A percentile compares a stretch with the other conserved stretches of the same genome.
Evolutionary conservation across 2,113 vertebrate species (phyloP).

Genomic region (Anguilla rostrata): DNA sequence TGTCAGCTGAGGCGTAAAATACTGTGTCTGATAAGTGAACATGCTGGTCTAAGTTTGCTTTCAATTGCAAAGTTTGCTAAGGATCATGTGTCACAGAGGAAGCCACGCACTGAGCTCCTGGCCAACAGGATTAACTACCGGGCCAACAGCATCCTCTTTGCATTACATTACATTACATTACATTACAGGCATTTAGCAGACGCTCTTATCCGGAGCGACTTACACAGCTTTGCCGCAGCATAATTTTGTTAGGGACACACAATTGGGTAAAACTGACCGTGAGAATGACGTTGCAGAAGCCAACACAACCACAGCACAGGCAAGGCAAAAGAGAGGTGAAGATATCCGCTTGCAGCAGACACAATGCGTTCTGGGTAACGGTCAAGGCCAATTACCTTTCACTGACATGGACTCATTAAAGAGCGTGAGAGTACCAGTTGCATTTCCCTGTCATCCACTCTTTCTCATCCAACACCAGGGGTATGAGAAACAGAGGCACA

Average conservation of each 20-base stretch:
- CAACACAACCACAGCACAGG: not conserved
- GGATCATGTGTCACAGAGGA: not conserved
- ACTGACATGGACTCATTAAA: not conserved
- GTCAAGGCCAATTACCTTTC: not conserved
- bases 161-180: too few species aligned
- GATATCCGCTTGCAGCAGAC: too few species aligned
- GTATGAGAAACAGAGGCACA: not conserved
- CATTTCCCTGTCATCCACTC: not conserved
- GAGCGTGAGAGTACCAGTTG: not conserved
- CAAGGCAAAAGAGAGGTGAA: not conserved
- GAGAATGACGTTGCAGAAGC: too few species aligned
- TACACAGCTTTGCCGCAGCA: too few species aligned
- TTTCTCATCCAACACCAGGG: not conserved
- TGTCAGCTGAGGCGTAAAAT: not conserved
- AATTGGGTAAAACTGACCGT: too few species aligned
- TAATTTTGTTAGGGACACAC: too few species aligned
- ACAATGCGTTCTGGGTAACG: not conserved
- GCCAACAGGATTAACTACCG: not conserved
- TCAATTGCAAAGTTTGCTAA: not conserved
- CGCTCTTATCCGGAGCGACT: too few species aligned
- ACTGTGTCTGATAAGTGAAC: not conserved
- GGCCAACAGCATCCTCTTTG: too few species aligned
- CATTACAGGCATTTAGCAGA: too few species aligned
- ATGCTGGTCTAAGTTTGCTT: not conserved
- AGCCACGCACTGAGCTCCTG: not conserved